A percentile compares a stretch with the other conserved stretches of the same genome.
Conservation (phyloP, 1,140 invertebrate genomes). For the Drosophila kepulauana region DNA sequence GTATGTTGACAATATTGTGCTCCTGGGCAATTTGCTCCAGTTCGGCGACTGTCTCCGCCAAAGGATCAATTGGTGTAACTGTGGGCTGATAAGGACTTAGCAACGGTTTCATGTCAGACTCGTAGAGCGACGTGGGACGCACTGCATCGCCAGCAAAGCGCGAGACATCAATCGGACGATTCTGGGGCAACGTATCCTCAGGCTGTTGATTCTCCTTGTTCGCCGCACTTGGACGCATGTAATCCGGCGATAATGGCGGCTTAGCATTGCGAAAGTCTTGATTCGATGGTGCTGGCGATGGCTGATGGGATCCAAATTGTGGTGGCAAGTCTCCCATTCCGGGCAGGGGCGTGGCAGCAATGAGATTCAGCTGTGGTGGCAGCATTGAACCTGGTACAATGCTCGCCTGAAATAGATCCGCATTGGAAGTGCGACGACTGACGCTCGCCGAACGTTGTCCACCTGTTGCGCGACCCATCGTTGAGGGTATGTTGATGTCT, state of each 20-base stretch:
- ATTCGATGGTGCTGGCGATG: conserved; percentile 58
- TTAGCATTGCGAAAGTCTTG: conserved; percentile 74
- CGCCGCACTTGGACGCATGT: conserved; percentile 77
- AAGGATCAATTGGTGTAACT: conserved; percentile 59
- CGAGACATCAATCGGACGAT: conserved; percentile 77
- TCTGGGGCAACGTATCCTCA: conserved; percentile 66
- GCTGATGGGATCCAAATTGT: conserved; percentile 58
- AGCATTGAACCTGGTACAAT: conserved; percentile 62
- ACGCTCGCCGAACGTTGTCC: conserved; percentile 72
- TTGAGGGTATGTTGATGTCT: conserved; percentile 76
- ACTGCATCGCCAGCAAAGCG: conserved; percentile 69
- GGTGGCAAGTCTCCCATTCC: conserved; percentile 50
- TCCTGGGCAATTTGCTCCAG: conserved; percentile 67
- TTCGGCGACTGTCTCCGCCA: conserved; percentile 68
- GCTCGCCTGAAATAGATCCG: conserved; percentile 72
- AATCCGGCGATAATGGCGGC: conserved; percentile 69
- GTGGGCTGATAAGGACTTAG: conserved; percentile 59
- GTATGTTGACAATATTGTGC: conserved; percentile 69
- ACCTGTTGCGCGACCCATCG: conserved; percentile 13
- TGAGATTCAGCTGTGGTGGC: conserved; percentile 76
- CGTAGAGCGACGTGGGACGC: conserved; percentile 56
- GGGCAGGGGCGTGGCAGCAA: conserved; percentile 65
- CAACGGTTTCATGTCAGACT: conserved; percentile 58
- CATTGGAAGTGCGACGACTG: conserved; percentile 78
- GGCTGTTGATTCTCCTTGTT: conserved; percentile 56